Conservation (phyloP, 1,140 invertebrate species). For the Periplaneta americana region DNA sequence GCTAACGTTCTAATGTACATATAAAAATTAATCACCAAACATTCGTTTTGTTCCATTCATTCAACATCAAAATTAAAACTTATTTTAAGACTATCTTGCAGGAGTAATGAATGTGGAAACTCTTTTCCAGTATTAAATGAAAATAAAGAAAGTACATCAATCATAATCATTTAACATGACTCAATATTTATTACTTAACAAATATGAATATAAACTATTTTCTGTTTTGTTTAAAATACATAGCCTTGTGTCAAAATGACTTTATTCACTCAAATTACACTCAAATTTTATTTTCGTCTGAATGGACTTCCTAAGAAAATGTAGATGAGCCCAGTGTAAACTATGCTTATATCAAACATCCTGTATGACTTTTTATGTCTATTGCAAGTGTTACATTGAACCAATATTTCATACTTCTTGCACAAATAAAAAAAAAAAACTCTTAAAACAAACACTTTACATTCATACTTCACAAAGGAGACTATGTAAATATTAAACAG, state of each 20-base stretch:
- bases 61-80: too few species aligned
- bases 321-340: neutral
- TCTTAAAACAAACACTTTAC: neutral
- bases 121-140: too few species aligned
- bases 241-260: neutral
- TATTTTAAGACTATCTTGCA: too few species aligned
- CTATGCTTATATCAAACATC: neutral
- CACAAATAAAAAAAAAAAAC: neutral
- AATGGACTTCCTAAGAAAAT: too few species aligned
- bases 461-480: neutral
- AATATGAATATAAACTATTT: neutral
- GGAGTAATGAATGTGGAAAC: too few species aligned
- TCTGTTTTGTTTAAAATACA: neutral
- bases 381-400: neutral
- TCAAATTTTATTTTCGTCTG: neutral
- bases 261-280: neutral
- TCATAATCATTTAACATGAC: neutral
- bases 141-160: too few species aligned
- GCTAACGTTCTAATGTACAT: too few species aligned
- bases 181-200: neutral
- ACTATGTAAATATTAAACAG: neutral
- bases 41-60: too few species aligned
- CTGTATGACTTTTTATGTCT: neutral
- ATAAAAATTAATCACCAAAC: too few species aligned
- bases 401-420: neutral